Evolutionary conservation across 1,140 invertebrate species (phyloP), one percentile per base, ranked within the genome.

Genomic region (Brachionus koreanus): DNA sequence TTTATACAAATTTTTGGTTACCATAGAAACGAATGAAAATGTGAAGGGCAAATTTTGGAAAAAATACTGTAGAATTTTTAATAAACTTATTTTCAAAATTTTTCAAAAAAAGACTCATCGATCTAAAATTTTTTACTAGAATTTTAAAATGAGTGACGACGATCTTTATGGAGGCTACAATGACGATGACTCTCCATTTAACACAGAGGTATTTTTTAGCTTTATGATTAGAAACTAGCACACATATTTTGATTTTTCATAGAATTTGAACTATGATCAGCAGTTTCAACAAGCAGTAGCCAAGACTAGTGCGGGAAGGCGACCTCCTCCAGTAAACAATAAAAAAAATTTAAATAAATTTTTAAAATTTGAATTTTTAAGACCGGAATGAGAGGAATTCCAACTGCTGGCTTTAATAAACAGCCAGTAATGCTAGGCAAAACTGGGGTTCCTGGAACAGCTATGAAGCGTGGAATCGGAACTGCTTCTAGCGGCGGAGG

Each of bases 181-280:
- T 19, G 79, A 82, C 16, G 49, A 67, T 43, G 57, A 82, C 43
- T 46, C 61, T 46, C 19, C 57, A 46, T 82, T 67, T 35, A 65
- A 82, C 23, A 67, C 61, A 1, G 79, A 82, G 6, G 79, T 82
- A 82, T 19, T 10, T 2, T 29, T 16, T 29, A 16, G 1, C 19
- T 23, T 29, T 1, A 75, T 9, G 35, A 29, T 2, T 75, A 23
- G 2, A 75, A 46, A 33, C 5, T 46, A 16, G 4, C 43, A 52
- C 6, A n/a, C 13, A 46, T 33, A 29, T 29, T 46, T 57, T 46
- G n/a, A 42, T 19, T 83, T 2, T 61, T 39, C 84, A 10, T 46
- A 92, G 87, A 90, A 92, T 87, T 86, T 93, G 43, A 90, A 91
- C 75, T 89, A 91, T 85, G 92, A 93, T 88, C 90, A 91, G 84